phyloP scores from a whole-genome alignment of 2,113 vertebrate species.

The Mesembrinibis cayennensis region DNA sequence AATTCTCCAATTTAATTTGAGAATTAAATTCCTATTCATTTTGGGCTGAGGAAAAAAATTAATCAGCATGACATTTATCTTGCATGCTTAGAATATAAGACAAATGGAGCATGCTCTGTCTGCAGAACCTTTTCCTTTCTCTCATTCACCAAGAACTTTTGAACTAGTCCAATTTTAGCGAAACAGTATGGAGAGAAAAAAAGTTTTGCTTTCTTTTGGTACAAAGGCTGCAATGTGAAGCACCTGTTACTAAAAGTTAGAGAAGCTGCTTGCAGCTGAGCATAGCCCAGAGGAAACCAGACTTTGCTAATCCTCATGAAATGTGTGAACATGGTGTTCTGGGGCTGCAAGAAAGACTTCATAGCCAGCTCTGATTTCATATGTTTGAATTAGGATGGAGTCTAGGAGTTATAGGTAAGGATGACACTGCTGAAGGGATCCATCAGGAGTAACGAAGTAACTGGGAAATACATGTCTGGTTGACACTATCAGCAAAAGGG shows the following conservation, averaged over 20 bases:
- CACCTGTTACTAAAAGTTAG: background rate
- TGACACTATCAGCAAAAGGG: background rate
- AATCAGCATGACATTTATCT: slow-evolving; percentile 21
- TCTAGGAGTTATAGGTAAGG: background rate
- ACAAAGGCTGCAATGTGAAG: background rate
- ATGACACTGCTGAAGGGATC: background rate
- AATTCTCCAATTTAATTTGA: slow-evolving; percentile 49
- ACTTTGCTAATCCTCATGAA: background rate
- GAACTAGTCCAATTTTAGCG: background rate
- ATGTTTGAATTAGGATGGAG: background rate
- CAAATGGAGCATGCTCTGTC: background rate
- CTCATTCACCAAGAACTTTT: background rate
- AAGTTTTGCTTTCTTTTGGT: background rate
- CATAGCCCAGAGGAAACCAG: background rate
- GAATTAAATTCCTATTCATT: slow-evolving; percentile 57
- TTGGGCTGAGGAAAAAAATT: slow-evolving; percentile 11
- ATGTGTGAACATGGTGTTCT: background rate
- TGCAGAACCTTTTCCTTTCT: background rate
- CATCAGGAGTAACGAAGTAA: background rate
- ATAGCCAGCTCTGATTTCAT: background rate
- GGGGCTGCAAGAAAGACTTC: background rate
- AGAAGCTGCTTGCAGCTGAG: background rate
- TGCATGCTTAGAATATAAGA: background rate
- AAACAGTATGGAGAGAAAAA: background rate
- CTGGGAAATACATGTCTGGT: background rate